Evolutionary conservation across 1,140 invertebrate species (phyloP).

Genomic region (Hyles vespertilio): DNA sequence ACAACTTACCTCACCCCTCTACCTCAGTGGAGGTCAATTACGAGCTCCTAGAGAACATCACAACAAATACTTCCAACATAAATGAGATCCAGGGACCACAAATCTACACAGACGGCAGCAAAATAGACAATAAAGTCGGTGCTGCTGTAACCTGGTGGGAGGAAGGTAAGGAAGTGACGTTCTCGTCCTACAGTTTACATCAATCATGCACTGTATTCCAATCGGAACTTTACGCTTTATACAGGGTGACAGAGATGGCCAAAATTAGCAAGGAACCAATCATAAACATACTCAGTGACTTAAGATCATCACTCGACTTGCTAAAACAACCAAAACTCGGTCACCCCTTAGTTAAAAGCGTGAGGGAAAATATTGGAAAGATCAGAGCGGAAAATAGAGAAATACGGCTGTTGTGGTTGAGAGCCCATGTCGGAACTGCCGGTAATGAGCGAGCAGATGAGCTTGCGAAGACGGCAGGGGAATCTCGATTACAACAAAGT

Average conservation of each 20-base stretch:
- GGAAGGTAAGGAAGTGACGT: slow-evolving; percentile 13
- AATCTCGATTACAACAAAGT: slow-evolving; percentile 7
- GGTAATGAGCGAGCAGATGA: slow-evolving; percentile 33
- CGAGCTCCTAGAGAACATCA: slow-evolving; percentile 12
- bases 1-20: slow-evolving; percentile 10
- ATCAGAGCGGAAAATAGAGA: slow-evolving; percentile 5
- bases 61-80: slow-evolving; percentile 2
- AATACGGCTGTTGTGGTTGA: slow-evolving; percentile 23
- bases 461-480: slow-evolving; percentile 22
- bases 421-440: slow-evolving; percentile 18
- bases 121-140: slow-evolving; percentile 25
- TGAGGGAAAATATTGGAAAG: slow-evolving; percentile 6
- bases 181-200: slow-evolving; percentile 19
- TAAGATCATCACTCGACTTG: slow-evolving; percentile 24
- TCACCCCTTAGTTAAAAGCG: slow-evolving; percentile 10
- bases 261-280: not conserved
- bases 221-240: slow-evolving; percentile 22
- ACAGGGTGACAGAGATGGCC: slow-evolving; percentile 8
- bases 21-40: slow-evolving; percentile 2
- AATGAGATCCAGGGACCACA: slow-evolving; percentile 12
- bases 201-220: slow-evolving; percentile 32
- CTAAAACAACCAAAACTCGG: slow-evolving; percentile 7
- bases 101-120: slow-evolving; percentile 31
- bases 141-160: slow-evolving; percentile 30
- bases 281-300: slow-evolving; percentile 23